A percentile compares a stretch with the other conserved stretches of the same genome.
Conservation (phyloP, 2,113 vertebrate species). For the Trichechus manatus region DNA sequence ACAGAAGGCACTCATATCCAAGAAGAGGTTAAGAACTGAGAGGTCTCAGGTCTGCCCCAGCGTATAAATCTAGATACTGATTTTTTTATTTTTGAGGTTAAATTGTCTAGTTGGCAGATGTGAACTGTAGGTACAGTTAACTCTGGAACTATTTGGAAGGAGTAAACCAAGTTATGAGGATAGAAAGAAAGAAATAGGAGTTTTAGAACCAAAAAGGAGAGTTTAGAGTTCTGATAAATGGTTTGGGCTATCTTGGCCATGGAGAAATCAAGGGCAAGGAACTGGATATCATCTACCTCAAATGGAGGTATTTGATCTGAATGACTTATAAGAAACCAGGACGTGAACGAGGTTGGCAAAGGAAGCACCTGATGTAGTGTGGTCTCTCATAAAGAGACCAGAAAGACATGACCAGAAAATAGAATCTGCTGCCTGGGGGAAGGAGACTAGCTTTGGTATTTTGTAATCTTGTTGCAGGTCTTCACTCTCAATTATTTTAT, state of each 20-base stretch:
- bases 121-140: neutral
- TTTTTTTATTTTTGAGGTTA: neutral
- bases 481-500: neutral
- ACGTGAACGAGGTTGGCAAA: neutral
- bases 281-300: rapidly evolving
- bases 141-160: neutral
- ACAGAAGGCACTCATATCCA: neutral
- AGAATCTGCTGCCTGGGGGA: neutral
- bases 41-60: neutral
- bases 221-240: neutral
- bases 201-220: neutral
- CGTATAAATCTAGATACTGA: neutral
- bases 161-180: neutral
- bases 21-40: neutral
- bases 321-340: neutral
- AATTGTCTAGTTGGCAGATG: neutral
- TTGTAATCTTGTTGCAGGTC: neutral
- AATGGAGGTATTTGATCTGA: no score
- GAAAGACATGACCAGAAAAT: neutral
- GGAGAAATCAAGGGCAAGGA: neutral
- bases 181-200: neutral
- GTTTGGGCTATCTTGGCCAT: neutral
- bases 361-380: neutral
- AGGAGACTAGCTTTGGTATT: no score
- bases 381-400: neutral